A percentile compares a stretch with the other conserved stretches of the same genome.
Evolutionary conservation across 2,113 vertebrate species (phyloP).

Genomic region (Sporophila hypoxantha): DNA sequence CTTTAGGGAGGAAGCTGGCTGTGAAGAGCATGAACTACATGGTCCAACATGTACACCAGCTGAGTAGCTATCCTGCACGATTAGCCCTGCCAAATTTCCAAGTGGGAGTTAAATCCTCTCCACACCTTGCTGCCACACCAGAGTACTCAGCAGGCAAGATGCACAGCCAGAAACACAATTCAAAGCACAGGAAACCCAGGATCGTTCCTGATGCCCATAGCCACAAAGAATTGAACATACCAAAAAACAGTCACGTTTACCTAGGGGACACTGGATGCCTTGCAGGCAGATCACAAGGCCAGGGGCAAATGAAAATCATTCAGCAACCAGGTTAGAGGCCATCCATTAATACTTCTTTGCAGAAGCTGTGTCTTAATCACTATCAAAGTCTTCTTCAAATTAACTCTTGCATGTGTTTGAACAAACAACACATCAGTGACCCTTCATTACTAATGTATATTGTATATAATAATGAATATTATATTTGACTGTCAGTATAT

Average conservation of each 20-base stretch:
- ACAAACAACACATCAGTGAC: background rate
- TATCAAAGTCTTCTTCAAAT: background rate
- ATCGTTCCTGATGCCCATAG: background rate
- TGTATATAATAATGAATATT: no score
- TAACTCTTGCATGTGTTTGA: background rate
- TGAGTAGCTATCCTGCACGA: background rate
- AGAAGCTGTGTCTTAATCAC: background rate
- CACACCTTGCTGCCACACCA: background rate
- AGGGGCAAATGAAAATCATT: background rate
- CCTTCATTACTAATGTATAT: background rate
- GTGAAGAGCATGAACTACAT: background rate
- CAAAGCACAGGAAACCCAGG: background rate
- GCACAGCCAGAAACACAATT: background rate
- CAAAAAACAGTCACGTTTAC: background rate
- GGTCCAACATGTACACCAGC: background rate
- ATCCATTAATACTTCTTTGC: background rate
- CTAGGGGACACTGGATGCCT: background rate
- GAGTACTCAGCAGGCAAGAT: background rate
- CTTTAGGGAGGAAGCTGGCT: background rate
- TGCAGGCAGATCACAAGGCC: background rate
- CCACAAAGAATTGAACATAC: background rate
- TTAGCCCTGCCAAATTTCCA: background rate
- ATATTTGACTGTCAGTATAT: no score
- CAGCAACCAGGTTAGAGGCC: background rate
- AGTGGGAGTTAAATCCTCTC: background rate